Conservation (phyloP, 1,140 invertebrate species). For the Homarus americanus region DNA sequence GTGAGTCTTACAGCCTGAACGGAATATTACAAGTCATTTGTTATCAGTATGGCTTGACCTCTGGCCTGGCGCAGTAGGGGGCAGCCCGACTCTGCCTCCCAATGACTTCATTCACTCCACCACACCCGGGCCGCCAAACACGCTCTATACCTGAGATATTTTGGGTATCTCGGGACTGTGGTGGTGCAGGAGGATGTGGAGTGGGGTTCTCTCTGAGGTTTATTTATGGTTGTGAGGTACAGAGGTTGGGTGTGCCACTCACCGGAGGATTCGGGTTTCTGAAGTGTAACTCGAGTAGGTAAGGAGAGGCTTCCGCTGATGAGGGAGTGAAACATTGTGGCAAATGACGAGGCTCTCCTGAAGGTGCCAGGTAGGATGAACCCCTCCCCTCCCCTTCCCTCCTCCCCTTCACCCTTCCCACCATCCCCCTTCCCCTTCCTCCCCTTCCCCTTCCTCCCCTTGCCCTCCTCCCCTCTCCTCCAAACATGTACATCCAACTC, state of each 20-base stretch:
- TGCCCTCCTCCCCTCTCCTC: neutral
- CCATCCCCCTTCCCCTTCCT: neutral
- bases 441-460: neutral
- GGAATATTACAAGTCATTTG: slow-evolving; percentile 49
- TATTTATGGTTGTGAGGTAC: too few relatives aligned
- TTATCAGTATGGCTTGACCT: slow-evolving; percentile 55
- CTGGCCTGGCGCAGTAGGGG: slow-evolving; percentile 23
- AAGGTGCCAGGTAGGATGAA: neutral
- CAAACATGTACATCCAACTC: neutral
- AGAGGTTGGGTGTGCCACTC: too few relatives aligned
- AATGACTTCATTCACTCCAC: slow-evolving; percentile 37
- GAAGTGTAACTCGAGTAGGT: too few relatives aligned
- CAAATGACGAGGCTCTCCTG: neutral
- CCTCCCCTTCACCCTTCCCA: neutral
- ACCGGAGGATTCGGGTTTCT: too few relatives aligned
- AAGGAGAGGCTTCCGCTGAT: too few relatives aligned
- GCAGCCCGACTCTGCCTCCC: neutral
- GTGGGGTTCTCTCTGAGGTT: too few relatives aligned
- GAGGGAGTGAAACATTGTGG: neutral
- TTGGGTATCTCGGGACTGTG: too few relatives aligned
- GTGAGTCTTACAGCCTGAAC: neutral
- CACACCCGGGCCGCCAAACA: too few relatives aligned
- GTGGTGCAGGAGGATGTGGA: too few relatives aligned
- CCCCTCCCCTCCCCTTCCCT: neutral
- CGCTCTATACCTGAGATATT: too few relatives aligned